A percentile compares a stretch with the other conserved stretches of the same genome.
phyloP scores from a whole-genome alignment of 2,113 vertebrate genomes.

The Atherinomorus stipes region DNA sequence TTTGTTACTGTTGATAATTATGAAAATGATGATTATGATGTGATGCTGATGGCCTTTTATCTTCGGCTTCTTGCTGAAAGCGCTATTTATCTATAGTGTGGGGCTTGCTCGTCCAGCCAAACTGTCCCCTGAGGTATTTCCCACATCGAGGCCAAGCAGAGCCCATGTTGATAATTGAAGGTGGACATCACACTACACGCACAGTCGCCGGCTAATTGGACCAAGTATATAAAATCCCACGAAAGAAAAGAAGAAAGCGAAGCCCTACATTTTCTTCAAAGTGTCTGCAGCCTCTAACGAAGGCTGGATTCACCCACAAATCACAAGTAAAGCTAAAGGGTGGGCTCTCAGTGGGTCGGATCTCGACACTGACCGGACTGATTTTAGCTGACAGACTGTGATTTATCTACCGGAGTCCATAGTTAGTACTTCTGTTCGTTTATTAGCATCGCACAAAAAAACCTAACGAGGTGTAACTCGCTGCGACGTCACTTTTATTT shows the following conservation, averaged over 20 bases:
- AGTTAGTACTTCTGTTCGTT: slow-evolving; percentile 92
- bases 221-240: slow-evolving; percentile 7
- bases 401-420: slow-evolving; percentile 86
- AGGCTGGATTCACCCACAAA: not conserved
- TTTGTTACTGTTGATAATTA: slow-evolving; percentile 60
- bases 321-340: slow-evolving; percentile 12
- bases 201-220: slow-evolving; percentile 9
- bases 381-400: slow-evolving; percentile 93
- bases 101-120: slow-evolving; percentile 44
- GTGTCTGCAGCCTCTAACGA: not conserved
- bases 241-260: not conserved
- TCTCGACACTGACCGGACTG: slow-evolving; percentile 82
- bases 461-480: slow-evolving; percentile 93
- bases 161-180: slow-evolving; percentile 42
- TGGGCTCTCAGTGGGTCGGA: slow-evolving; percentile 84
- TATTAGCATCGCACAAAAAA: slow-evolving; percentile 86
- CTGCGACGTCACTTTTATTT: slow-evolving; percentile 92
- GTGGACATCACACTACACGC: slow-evolving; percentile 19
- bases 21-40: slow-evolving; percentile 66
- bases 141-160: slow-evolving; percentile 29
- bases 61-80: slow-evolving; percentile 38
- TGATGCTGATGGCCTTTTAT: slow-evolving; percentile 60
- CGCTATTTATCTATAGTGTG: slow-evolving; percentile 51
- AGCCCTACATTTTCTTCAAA: not conserved
- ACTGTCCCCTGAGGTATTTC: slow-evolving; percentile 43